Conservation (phyloP, 1,140 invertebrate species). For the Zophobas morio region DNA sequence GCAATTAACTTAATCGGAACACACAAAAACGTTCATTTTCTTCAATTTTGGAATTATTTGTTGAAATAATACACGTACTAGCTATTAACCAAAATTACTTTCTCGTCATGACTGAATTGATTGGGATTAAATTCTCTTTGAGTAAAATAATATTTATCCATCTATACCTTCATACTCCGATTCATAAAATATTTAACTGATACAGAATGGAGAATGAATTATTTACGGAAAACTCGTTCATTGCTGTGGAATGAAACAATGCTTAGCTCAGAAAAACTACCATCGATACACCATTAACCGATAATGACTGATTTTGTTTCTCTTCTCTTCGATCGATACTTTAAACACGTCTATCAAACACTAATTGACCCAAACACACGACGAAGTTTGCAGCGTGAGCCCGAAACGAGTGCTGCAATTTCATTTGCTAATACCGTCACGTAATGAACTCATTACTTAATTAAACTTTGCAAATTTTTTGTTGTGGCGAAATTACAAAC, state of each 20-base stretch:
- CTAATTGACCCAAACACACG: background rate
- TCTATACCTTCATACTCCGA: constrained; percentile 5
- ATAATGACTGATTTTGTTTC: background rate
- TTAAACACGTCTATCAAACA: background rate
- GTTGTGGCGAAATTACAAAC: no score
- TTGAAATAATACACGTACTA: background rate
- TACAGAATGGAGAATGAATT: constrained; percentile 20
- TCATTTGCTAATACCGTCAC: no score
- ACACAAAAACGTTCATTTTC: constrained; percentile 2
- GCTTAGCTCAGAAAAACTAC: constrained; percentile 1
- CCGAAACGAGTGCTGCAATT: no score
- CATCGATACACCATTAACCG: constrained; percentile 10
- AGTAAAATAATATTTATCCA: constrained; percentile 29
- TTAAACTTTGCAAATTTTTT: no score
- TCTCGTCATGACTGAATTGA: background rate
- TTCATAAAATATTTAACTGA: constrained; percentile 36
- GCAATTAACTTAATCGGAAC: background rate
- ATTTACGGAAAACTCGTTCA: constrained; percentile 1
- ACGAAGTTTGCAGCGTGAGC: no score
- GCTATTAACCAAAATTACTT: no score
- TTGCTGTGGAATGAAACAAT: background rate
- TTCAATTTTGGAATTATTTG: background rate
- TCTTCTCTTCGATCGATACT: no score
- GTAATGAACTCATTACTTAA: no score
- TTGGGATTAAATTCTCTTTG: constrained; percentile 21